phyloP scores from a whole-genome alignment of 2,888 invertebrate species.

The Pachycephus smyrnensis region DNA sequence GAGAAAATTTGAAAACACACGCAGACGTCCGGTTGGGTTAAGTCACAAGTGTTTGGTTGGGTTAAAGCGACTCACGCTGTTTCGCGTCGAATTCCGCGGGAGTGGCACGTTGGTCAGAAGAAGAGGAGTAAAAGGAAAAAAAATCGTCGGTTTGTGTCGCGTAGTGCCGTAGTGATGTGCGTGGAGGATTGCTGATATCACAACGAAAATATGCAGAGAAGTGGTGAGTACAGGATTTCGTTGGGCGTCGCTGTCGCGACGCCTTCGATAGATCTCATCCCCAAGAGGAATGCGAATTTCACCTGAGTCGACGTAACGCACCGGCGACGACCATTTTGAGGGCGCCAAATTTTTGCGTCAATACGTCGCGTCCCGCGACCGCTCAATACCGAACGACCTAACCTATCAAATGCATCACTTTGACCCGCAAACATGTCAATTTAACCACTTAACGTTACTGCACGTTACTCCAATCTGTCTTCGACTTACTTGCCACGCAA shows the following conservation, averaged over 20 bases:
- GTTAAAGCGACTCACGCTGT: constrained; percentile 12
- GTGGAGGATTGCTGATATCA: constrained; percentile 32
- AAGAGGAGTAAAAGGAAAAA: background rate
- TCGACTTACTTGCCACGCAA: background rate
- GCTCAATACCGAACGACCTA: constrained; percentile 50
- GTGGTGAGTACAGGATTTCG: constrained; percentile 41
- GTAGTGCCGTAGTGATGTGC: background rate
- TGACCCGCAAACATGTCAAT: background rate
- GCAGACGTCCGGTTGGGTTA: constrained; percentile 27
- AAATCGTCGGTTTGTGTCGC: background rate
- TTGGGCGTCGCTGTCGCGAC: background rate
- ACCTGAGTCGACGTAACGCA: constrained; percentile 14
- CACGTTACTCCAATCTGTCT: background rate
- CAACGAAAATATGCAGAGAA: constrained; percentile 49
- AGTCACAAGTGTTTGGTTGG: constrained; percentile 21
- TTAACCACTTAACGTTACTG: constrained; percentile 1
- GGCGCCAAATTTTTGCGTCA: constrained; percentile 55
- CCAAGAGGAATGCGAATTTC: constrained; percentile 19
- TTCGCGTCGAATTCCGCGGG: constrained; percentile 36
- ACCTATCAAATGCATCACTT: constrained; percentile 33
- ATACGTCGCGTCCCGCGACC: constrained; percentile 40
- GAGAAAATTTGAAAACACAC: constrained; percentile 38
- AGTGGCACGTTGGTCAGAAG: constrained; percentile 19
- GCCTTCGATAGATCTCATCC: background rate
- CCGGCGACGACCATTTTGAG: constrained; percentile 50